Percentiles rank a stretch among this genome's conserved stretches.
Evolutionary conservation across 2,888 invertebrate species (phyloP).

Genomic region (Tolmerus cingulatus): DNA sequence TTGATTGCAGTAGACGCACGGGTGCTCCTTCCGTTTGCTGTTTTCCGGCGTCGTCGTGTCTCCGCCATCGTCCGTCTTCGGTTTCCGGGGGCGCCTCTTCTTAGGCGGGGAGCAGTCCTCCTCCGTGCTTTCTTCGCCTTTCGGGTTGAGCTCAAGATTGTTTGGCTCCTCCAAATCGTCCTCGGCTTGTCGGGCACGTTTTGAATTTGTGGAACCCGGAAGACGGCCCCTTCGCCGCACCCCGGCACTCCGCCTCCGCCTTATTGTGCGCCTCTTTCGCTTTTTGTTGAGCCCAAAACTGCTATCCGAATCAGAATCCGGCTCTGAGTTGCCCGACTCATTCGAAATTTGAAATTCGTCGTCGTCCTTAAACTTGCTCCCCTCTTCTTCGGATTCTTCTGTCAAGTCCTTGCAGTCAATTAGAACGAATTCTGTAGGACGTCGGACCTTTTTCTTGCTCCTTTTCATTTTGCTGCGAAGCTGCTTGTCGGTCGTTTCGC

Average conservation of each 20-base stretch:
- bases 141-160: conserved; percentile 40
- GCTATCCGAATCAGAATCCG: conserved; percentile 56
- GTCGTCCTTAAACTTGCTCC: conserved; percentile 56
- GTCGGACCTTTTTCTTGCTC: conserved; percentile 59
- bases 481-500: conserved; percentile 61
- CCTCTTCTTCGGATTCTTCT: conserved; percentile 50
- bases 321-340: conserved; percentile 56
- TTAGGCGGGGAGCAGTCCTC: conserved; percentile 50
- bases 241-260: conserved; percentile 10
- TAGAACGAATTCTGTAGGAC: conserved; percentile 60
- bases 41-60: conserved; percentile 21
- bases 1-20: conserved; percentile 65
- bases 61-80: conserved; percentile 25
- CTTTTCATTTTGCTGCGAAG: conserved; percentile 61
- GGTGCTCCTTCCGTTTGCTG: conserved; percentile 51
- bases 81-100: conserved; percentile 36
- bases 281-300: conserved; percentile 52
- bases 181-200: neutral
- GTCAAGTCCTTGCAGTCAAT: conserved; percentile 58
- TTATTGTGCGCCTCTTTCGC: conserved; percentile 9
- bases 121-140: conserved; percentile 45
- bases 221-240: conserved; percentile 19
- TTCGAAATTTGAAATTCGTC: conserved; percentile 62
- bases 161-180: neutral
- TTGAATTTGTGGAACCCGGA: neutral